These are phyloP conservation scores for Hirtodrosophila trivittata DNA, from an alignment of 2,888 invertebrate genomes.

Conservation along the genomic window DNA sequence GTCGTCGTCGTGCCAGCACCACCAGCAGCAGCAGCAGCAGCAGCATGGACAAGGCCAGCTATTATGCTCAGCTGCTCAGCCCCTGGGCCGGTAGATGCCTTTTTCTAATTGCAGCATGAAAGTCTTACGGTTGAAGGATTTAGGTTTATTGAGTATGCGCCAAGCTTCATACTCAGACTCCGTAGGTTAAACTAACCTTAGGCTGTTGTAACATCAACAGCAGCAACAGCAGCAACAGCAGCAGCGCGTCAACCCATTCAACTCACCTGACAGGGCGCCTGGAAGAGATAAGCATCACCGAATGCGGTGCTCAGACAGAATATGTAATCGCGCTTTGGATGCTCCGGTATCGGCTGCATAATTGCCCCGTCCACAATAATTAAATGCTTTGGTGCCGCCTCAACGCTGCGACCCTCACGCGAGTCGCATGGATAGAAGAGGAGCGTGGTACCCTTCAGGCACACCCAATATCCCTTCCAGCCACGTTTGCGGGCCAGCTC, in stretches of 20 bases:
- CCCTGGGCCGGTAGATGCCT: conserved; percentile 9
- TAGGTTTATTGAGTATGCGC: conserved; percentile 54
- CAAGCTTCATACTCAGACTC: conserved; percentile 20
- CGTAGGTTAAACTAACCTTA: too few species aligned
- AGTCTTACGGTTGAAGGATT: conserved; percentile 63
- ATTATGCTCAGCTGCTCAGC: conserved; percentile 35
- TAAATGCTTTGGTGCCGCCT: conserved; percentile 96
- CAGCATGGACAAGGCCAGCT: conserved; percentile 62
- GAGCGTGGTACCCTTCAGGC: conserved; percentile 97
- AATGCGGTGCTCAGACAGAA: conserved; percentile 99
- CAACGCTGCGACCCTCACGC: conserved; percentile 94
- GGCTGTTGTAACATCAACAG: background rate
- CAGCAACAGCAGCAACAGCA: conserved; percentile 1
- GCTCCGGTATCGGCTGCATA: conserved; percentile 99
- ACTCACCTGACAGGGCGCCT: conserved; percentile 92
- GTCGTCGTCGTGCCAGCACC: background rate
- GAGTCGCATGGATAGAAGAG: conserved; percentile 98
- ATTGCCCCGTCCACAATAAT: conserved; percentile 98
- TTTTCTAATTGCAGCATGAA: conserved; percentile 55
- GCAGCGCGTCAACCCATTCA: background rate
- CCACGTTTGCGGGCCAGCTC: conserved; percentile 97
- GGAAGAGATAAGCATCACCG: conserved; percentile 98
- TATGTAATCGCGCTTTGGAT: conserved; percentile 98
- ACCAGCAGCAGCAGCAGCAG: conserved; percentile 16
- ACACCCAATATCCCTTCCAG: conserved; percentile 99